These are phyloP conservation scores for Python bivittatus DNA, from an alignment of 2,113 vertebrate genomes.

Conservation along the genomic window DNA sequence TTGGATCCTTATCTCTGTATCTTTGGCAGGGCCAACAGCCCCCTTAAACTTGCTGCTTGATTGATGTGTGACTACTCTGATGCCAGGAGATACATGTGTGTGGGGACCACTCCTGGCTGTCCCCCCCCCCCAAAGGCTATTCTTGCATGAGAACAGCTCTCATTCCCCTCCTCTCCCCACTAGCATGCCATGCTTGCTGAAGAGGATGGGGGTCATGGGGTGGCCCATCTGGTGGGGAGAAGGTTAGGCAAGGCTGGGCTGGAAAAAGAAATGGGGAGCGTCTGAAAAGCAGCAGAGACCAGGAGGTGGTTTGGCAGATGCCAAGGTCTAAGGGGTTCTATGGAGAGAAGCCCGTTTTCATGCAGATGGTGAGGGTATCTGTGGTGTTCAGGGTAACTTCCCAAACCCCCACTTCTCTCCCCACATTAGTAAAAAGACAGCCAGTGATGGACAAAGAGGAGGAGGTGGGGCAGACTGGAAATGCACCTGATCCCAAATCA, in stretches of 20 bases:
- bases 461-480: background rate
- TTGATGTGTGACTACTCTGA: background rate
- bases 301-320: background rate
- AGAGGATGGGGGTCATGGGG: background rate
- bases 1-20: background rate
- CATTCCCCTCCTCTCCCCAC: background rate
- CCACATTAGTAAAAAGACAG: background rate
- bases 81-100: background rate
- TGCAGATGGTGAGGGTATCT: background rate
- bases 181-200: background rate
- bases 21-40: background rate
- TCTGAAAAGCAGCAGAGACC: no score
- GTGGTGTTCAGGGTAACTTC: background rate
- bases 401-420: background rate
- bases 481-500: background rate
- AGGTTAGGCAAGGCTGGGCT: background rate
- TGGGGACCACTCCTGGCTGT: background rate
- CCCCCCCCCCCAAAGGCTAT: rapidly evolving
- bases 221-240: background rate
- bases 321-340: no score
- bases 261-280: background rate
- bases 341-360: no score
- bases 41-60: background rate
- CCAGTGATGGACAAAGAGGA: background rate
- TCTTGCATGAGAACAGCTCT: background rate